phyloP scores from a whole-genome alignment of 2,888 invertebrate species.

The Malthinus flaveolus region DNA sequence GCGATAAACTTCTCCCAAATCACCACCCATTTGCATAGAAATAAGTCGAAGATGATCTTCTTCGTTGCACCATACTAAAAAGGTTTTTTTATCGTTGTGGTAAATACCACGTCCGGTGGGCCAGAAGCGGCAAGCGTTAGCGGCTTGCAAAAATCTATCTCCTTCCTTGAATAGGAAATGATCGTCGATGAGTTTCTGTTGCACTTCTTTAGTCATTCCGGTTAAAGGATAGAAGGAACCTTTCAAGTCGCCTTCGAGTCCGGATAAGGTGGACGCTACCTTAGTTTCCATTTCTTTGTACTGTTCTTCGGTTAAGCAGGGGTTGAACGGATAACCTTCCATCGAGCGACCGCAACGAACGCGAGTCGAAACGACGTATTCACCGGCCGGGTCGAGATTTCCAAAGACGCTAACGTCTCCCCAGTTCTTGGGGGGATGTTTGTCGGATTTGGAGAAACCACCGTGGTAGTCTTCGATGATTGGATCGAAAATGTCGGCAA shows the following conservation, averaged over 20 bases:
- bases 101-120: slow-evolving; percentile 96
- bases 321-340: slow-evolving; percentile 97
- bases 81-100: slow-evolving; percentile 96
- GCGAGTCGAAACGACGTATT: slow-evolving; percentile 93
- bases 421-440: slow-evolving; percentile 92
- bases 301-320: slow-evolving; percentile 93
- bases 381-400: slow-evolving; percentile 89
- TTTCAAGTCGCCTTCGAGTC: slow-evolving; percentile 86
- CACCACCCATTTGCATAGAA: slow-evolving; percentile 98
- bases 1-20: slow-evolving; percentile 87
- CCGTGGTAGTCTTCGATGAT: slow-evolving; percentile 97
- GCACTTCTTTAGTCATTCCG: slow-evolving; percentile 94
- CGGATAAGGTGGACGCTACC: slow-evolving; percentile 79
- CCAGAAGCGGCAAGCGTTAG: slow-evolving; percentile 97
- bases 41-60: slow-evolving; percentile 98
- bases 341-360: slow-evolving; percentile 94
- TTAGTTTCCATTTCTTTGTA: slow-evolving; percentile 97
- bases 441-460: slow-evolving; percentile 93
- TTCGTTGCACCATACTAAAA: slow-evolving; percentile 98
- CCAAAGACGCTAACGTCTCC: slow-evolving; percentile 89
- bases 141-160: slow-evolving; percentile 87
- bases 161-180: slow-evolving; percentile 99
- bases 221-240: slow-evolving; percentile 94
- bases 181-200: slow-evolving; percentile 96
- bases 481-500: slow-evolving; percentile 93